Conservation (phyloP, 2,113 vertebrate species). For the Eptesicus fuscus region DNA sequence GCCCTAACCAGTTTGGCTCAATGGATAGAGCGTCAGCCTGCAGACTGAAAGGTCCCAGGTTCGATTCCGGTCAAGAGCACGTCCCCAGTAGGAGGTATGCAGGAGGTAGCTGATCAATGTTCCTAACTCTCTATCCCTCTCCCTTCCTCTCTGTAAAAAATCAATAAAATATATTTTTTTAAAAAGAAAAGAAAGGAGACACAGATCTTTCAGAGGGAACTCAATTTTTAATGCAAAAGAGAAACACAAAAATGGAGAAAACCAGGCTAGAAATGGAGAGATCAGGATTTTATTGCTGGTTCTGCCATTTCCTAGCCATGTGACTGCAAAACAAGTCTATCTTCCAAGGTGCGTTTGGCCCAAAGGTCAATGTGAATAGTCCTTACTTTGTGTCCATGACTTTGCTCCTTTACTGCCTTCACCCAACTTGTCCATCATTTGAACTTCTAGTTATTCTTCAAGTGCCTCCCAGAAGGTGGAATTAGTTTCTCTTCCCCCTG, state of each 20-base stretch:
- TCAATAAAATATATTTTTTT: too few relatives aligned
- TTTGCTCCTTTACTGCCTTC: neutral
- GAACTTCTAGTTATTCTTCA: conserved; percentile 13
- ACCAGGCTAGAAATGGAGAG: neutral
- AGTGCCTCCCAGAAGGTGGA: neutral
- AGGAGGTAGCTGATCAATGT: too few relatives aligned
- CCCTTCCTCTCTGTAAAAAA: too few relatives aligned
- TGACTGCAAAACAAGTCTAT: neutral
- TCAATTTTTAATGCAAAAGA: neutral
- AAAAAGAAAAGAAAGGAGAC: neutral
- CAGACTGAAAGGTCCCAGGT: too few relatives aligned
- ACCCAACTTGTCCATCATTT: neutral
- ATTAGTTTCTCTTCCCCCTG: neutral
- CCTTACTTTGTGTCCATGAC: neutral
- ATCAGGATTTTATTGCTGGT: rapidly evolving
- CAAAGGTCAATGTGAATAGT: neutral
- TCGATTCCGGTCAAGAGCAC: too few relatives aligned
- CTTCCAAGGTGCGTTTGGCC: neutral
- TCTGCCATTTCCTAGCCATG: neutral
- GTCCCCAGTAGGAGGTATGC: too few relatives aligned
- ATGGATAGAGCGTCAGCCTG: too few relatives aligned
- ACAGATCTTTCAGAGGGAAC: neutral
- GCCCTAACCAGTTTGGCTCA: too few relatives aligned
- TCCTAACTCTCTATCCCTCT: too few relatives aligned
- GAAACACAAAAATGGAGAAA: neutral